phyloP scores from a whole-genome alignment of 2,113 vertebrate species.

The Ictalurus furcatus region DNA sequence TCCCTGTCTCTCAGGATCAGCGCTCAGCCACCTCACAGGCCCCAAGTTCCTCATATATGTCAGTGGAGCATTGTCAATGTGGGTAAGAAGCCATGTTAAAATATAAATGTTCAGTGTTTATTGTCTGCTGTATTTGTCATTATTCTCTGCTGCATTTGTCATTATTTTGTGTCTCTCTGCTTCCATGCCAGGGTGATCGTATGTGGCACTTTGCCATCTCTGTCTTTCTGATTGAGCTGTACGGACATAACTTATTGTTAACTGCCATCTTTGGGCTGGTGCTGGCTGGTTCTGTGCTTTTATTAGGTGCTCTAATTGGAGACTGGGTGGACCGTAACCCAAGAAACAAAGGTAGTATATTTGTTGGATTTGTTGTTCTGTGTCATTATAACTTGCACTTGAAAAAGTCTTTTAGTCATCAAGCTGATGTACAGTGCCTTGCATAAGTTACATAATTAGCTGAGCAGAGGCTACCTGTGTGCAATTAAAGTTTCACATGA shows the following conservation, averaged over 20 bases:
- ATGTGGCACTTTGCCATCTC: conserved; percentile 80
- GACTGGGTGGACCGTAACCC: conserved; percentile 80
- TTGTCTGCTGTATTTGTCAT: not conserved
- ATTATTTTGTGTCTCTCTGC: conserved; percentile 4
- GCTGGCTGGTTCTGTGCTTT: conserved; percentile 74
- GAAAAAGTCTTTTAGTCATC: not conserved
- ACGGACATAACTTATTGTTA: conserved; percentile 70
- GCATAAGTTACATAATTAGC: not conserved
- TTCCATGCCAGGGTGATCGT: conserved; percentile 69
- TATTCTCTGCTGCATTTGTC: not conserved
- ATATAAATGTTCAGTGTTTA: not conserved
- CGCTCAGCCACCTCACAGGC: conserved; percentile 70
- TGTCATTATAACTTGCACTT: not conserved
- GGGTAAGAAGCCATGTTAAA: conserved; percentile 67
- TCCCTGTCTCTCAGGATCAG: conserved; percentile 62
- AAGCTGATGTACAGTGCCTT: not conserved
- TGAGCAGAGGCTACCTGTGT: not conserved
- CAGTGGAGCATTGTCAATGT: conserved; percentile 77
- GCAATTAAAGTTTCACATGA: not conserved
- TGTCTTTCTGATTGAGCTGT: conserved; percentile 77
- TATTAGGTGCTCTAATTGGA: conserved; percentile 78
- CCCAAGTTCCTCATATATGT: conserved; percentile 76
- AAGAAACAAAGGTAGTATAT: conserved; percentile 73
- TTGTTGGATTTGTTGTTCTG: not conserved
- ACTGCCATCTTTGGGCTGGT: conserved; percentile 74